Evolutionary conservation across 2,888 invertebrate species (phyloP), one percentile per base, ranked within the genome.

Genomic region (Parthenolecanium corni): DNA sequence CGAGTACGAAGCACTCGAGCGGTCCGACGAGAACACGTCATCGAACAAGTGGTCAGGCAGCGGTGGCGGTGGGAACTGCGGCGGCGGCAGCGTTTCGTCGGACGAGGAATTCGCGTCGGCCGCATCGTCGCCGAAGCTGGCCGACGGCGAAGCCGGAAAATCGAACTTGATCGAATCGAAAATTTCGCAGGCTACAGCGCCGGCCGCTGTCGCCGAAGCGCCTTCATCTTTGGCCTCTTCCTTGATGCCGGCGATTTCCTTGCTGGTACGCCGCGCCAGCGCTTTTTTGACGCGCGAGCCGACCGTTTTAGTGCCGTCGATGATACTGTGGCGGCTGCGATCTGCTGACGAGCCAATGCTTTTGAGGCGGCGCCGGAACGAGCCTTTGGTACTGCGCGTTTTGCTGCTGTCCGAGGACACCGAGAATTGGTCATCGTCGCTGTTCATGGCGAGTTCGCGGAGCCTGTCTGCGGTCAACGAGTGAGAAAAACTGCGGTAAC

Each of bases 131-230:
- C 20, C 47, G 6, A 21, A 25, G 16, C 21, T 36, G 12, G 6
- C 4, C 21, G 49, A 18, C 4, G 23, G 20, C 20, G 21, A 49
- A 21, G 58, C 47, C 20, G 58, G 58, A 49, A 58, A 58, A 11
- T 31, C 58, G 58, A 58, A 58, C 23, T 58, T 24, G 38, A 58
- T 58, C 38, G 58, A 25, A 1, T 58, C 51, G 58, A 58, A 58
- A 14, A 58, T 58, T 12, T 58, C 58, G 38, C 58, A 47, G 31
- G 57, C 57, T 14, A 40, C 38, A 21, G 23, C 38, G n/a, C 36
- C 40, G 18, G 53, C 23, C 11, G 11, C n/a, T 1, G 25, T 25
- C 16, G 31, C 24, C 20, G 20, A 25, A 9, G 18, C 5, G 11
- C 20, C 11, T 9, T 49, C 49, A 12, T 49, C 49, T 49, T 21